A percentile compares a stretch with the other conserved stretches of the same genome.
Evolutionary conservation across 2,797 vertebrate genomes (phyloP).

Genomic region (Crenichthys baileyi): DNA sequence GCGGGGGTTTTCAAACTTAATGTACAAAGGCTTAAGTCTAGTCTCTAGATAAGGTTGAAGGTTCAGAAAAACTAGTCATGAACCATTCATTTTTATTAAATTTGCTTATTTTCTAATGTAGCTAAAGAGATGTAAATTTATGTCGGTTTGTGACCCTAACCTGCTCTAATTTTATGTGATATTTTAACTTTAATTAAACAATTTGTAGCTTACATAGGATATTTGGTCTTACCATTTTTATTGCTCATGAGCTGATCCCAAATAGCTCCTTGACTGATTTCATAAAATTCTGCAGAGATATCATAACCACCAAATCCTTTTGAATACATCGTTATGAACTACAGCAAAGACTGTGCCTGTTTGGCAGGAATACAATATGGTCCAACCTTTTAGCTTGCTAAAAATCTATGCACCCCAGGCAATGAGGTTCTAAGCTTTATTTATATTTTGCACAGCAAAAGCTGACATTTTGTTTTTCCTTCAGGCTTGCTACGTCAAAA

Average conservation of each 20-base stretch:
- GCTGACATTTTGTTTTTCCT: background rate
- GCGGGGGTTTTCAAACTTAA: background rate
- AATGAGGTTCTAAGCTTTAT: too few relatives aligned
- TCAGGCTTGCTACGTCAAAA: background rate
- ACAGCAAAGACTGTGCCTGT: too few relatives aligned
- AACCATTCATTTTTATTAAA: background rate
- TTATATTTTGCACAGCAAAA: too few relatives aligned
- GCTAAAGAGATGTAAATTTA: background rate
- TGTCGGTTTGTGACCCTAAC: background rate
- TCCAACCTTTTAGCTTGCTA: too few relatives aligned
- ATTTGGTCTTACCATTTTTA: background rate
- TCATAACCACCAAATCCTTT: background rate
- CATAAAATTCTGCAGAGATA: conserved; percentile 1
- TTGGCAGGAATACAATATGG: too few relatives aligned
- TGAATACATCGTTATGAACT: too few relatives aligned
- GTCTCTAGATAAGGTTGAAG: background rate
- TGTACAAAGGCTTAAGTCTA: background rate
- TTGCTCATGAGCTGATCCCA: background rate
- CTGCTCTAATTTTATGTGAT: background rate
- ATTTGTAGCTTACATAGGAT: background rate
- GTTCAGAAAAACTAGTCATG: background rate
- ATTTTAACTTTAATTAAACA: background rate
- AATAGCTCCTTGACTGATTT: background rate
- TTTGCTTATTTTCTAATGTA: background rate
- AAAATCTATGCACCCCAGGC: too few relatives aligned